Evolutionary conservation across 1,140 invertebrate genomes (phyloP), one percentile per base, ranked within the genome.

Genomic region (Apis laboriosa): DNA sequence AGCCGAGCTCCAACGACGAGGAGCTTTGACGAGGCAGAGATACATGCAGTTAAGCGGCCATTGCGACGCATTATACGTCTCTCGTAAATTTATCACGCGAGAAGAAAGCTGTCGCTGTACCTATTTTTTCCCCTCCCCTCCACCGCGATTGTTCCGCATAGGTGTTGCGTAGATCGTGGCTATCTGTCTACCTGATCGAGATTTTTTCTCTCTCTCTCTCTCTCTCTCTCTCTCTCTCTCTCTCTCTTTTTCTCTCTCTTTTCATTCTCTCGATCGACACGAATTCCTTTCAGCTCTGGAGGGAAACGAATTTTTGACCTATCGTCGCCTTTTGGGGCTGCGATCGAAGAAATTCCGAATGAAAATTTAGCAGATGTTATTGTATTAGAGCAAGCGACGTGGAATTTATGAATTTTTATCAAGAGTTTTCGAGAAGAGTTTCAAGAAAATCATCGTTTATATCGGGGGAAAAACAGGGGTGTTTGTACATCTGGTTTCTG

Each of bases 41-140:
- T 70, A 51, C 76, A 53, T 2, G 49, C n/a, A 63, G 78, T 74
- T 64, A 21, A 58, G 21, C 70, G 58, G 53, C 24, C 9, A 75
- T 34, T 75, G 51, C 17, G n/a, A 67, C 67, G 61, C 71, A 21
- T 75, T 75, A 80, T 66, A 58, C 19, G 79, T 66, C 70, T n/a
- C 49, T 72, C 71, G 71, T 80, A 80, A 80, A 80, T 80, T 80
- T 80, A 75, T 80, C 71, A 80, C 70, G 51, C 70, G 51, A 80
- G 58, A 75, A 63, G 78, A 34, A 73, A 74, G 60, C 78, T 64
- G 78, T 73, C 78, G 11, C 49, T 53, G 70, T 34, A 28, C 15
- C 78, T 21, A 43, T 74, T 64, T 73, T 51, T 58, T 9, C 56
- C 34, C 51, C 9, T 15, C 12, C 9, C 21, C 4, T 9, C 34